These are phyloP conservation scores for Zosterops pallidus DNA, from an alignment of 2,113 vertebrate genomes.

Conservation along the genomic window DNA sequence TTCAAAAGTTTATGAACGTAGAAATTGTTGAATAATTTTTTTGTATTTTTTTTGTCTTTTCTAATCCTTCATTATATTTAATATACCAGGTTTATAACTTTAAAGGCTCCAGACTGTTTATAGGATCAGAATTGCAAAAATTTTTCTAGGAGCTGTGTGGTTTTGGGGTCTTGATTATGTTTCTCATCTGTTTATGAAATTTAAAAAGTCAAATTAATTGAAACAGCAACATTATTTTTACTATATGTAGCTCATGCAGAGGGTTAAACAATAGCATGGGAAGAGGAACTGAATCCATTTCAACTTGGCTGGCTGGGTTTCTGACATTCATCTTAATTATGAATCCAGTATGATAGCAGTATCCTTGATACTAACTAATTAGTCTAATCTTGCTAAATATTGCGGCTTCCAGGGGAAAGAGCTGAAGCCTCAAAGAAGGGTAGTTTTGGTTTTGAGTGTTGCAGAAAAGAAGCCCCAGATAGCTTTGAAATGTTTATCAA, in stretches of 20 bases:
- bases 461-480: not conserved
- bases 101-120: not conserved
- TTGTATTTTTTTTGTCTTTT: not conserved
- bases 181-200: not conserved
- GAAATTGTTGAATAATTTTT: not conserved
- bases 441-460: not conserved
- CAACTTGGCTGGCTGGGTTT: not conserved
- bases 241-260: not conserved
- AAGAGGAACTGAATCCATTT: not conserved
- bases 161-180: not conserved
- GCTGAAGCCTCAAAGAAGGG: not conserved
- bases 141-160: not conserved
- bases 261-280: not conserved
- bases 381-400: not conserved
- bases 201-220: not conserved
- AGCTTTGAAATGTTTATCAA: not conserved
- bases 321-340: not conserved
- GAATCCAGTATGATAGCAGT: accelerated
- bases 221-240: not conserved
- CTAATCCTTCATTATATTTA: not conserved
- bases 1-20: not conserved
- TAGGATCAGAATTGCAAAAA: not conserved
- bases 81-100: not conserved
- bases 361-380: not conserved
- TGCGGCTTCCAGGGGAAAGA: not conserved